phyloP scores from a whole-genome alignment of 2,113 vertebrate genomes.

The Tyrannus savana region DNA sequence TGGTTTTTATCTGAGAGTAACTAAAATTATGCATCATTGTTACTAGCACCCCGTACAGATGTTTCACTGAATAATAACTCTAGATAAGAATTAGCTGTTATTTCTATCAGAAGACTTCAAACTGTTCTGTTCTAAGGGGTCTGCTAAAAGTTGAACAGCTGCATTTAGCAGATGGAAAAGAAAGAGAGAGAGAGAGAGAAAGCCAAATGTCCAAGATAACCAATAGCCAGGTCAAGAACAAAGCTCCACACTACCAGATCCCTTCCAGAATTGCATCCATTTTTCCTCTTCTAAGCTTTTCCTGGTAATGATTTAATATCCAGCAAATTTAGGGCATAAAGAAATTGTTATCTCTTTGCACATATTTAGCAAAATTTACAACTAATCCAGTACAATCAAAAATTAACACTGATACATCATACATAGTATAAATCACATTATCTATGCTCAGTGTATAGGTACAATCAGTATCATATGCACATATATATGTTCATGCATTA shows the following conservation, averaged over 20 bases:
- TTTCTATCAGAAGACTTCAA: background rate
- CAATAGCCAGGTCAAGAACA: background rate
- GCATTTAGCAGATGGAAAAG: background rate
- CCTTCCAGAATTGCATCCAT: background rate
- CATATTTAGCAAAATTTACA: background rate
- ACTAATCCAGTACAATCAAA: background rate
- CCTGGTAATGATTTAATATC: background rate
- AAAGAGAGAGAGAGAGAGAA: background rate
- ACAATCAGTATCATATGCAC: background rate
- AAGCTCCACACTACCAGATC: background rate
- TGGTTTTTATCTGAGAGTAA: background rate
- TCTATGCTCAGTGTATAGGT: background rate
- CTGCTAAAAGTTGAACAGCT: background rate
- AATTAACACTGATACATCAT: background rate
- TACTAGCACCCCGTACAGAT: background rate
- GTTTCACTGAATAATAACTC: background rate
- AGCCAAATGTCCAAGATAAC: background rate
- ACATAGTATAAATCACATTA: background rate
- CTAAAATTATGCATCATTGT: background rate
- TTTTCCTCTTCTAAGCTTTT: background rate
- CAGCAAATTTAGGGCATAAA: background rate
- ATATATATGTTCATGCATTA: background rate
- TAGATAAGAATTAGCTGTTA: background rate
- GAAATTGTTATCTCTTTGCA: background rate
- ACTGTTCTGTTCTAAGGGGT: background rate